These are phyloP conservation scores for Sapajus apella DNA, from an alignment of 2,113 vertebrate species.

Conservation along the genomic window DNA sequence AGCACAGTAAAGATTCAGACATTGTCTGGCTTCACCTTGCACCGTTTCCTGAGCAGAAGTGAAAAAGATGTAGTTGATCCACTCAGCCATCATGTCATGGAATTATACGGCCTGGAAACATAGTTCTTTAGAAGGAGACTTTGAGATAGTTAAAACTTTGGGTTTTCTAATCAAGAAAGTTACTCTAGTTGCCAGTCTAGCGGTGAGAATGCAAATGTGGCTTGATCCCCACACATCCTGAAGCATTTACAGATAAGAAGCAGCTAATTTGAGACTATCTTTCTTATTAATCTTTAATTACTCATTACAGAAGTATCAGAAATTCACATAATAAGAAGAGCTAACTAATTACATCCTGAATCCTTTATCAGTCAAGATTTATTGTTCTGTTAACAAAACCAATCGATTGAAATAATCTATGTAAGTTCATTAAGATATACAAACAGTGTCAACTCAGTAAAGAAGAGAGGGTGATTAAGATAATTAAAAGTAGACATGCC, in stretches of 20 bases:
- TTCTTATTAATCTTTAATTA: slow-evolving; percentile 81
- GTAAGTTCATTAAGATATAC: slow-evolving; percentile 77
- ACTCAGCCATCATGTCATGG: neutral
- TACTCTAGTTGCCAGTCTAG: neutral
- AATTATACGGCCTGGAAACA: neutral
- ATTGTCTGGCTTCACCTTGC: neutral
- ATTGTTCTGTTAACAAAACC: slow-evolving; percentile 75
- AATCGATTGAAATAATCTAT: slow-evolving; percentile 70
- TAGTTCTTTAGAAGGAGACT: neutral
- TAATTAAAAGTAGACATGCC: slow-evolving; percentile 67
- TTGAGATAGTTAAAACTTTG: neutral
- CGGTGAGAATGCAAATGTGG: slow-evolving; percentile 39
- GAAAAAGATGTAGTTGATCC: neutral
- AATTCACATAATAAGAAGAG: slow-evolving; percentile 62
- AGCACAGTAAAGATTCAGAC: neutral
- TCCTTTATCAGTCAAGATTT: slow-evolving; percentile 74
- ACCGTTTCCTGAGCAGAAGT: neutral
- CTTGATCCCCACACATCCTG: slow-evolving; percentile 36
- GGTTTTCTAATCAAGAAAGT: slow-evolving; percentile 16
- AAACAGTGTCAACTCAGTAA: slow-evolving; percentile 67
- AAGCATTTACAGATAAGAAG: slow-evolving; percentile 69
- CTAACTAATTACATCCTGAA: slow-evolving; percentile 68
- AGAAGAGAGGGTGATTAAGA: slow-evolving; percentile 65
- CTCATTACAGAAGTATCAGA: slow-evolving; percentile 70
- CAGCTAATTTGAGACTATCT: slow-evolving; percentile 74